Conservation (phyloP, 2,113 vertebrate genomes). For the Gopherus evgoodei region DNA sequence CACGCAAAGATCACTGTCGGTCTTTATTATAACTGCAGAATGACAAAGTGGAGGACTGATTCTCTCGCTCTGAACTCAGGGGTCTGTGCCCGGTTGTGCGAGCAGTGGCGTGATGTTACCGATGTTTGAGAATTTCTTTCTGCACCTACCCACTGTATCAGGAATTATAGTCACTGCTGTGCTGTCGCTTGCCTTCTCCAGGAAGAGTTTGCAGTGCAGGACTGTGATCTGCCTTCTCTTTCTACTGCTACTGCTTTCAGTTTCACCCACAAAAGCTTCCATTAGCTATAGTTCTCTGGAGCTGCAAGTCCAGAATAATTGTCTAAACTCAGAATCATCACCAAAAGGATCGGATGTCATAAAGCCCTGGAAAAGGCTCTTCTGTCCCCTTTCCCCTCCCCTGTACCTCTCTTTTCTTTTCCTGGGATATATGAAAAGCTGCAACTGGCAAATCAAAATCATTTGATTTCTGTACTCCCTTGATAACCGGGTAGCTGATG, state of each 20-base stretch:
- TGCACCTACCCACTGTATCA: neutral
- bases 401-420: slow-evolving; percentile 52
- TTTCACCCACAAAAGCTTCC: slow-evolving; percentile 31
- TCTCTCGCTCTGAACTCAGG: neutral
- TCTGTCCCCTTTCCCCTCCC: neutral
- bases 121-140: neutral
- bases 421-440: slow-evolving; percentile 63
- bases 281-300: slow-evolving; percentile 34
- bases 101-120: neutral
- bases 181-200: slow-evolving; percentile 3
- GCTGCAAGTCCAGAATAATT: neutral
- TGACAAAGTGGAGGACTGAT: neutral
- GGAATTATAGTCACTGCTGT: neutral
- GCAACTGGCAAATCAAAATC: slow-evolving; percentile 72
- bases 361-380: slow-evolving; percentile 45
- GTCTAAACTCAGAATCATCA: slow-evolving; percentile 63
- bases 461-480: slow-evolving; percentile 74
- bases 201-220: slow-evolving; percentile 35
- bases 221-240: slow-evolving; percentile 29
- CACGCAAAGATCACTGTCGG: rapidly evolving
- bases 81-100: neutral
- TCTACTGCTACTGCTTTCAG: neutral
- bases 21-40: neutral
- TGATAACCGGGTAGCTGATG: slow-evolving; percentile 72
- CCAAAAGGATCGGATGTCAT: slow-evolving; percentile 59